phyloP scores from a whole-genome alignment of 2,797 vertebrate species.

The Typhlichthys subterraneus region DNA sequence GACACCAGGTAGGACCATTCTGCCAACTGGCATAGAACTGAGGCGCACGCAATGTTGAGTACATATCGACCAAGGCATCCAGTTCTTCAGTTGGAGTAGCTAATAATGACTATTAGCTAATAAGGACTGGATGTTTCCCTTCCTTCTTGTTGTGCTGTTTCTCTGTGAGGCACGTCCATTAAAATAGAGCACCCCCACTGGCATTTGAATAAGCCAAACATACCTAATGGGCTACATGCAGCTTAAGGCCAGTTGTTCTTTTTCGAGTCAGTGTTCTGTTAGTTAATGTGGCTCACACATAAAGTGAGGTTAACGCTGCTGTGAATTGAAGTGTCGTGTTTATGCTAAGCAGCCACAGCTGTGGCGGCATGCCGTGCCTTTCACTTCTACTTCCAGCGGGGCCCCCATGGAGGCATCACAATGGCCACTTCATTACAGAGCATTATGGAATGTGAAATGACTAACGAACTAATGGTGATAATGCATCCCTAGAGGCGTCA shows the following conservation, averaged over 20 bases:
- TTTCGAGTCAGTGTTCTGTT: constrained; percentile 46
- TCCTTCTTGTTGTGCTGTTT: constrained; percentile 23
- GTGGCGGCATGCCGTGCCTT: constrained; percentile 46
- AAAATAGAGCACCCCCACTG: constrained; percentile 44
- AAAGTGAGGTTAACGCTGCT: constrained; percentile 40
- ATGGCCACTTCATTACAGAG: constrained; percentile 38
- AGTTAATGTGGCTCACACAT: constrained; percentile 49
- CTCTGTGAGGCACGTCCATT: constrained; percentile 51
- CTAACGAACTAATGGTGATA: constrained; percentile 49
- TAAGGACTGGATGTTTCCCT: constrained; percentile 32
- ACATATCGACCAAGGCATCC: background rate
- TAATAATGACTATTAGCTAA: constrained; percentile 4
- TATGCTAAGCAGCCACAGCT: constrained; percentile 39
- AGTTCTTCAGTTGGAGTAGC: constrained; percentile 1
- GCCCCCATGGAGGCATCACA: constrained; percentile 29
- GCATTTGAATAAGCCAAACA: constrained; percentile 59
- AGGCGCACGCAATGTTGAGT: background rate
- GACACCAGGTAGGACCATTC: constrained; percentile 86
- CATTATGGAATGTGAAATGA: constrained; percentile 45
- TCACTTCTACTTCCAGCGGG: constrained; percentile 39
- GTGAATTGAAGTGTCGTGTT: constrained; percentile 29
- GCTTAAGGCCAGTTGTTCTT: constrained; percentile 50
- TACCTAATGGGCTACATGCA: constrained; percentile 45
- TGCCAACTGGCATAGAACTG: constrained; percentile 5
- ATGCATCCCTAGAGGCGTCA: constrained; percentile 23